A percentile compares a stretch with the other conserved stretches of the same genome.
These are phyloP conservation scores for Myotis brandtii DNA, from an alignment of 2,113 vertebrate species.

Conservation along the genomic window DNA sequence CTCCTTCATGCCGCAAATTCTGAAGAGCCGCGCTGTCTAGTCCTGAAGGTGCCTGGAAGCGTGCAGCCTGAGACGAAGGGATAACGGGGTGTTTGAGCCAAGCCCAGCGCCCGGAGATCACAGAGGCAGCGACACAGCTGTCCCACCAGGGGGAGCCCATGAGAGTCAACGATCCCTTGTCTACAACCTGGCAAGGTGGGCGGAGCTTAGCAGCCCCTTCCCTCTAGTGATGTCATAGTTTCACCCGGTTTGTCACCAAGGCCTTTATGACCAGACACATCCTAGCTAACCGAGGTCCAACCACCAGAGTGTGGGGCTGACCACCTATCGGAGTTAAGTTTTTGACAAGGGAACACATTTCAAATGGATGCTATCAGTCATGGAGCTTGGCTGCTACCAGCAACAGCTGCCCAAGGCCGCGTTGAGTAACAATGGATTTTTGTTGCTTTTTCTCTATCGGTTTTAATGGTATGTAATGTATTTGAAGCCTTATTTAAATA, in stretches of 20 bases:
- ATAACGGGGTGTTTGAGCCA: constrained; percentile 63
- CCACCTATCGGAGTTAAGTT: constrained; percentile 49
- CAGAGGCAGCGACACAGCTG: neutral
- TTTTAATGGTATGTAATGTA: constrained; percentile 86
- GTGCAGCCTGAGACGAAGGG: constrained; percentile 73
- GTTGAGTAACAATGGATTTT: constrained; percentile 72
- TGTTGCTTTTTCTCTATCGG: constrained; percentile 50
- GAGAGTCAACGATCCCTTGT: neutral
- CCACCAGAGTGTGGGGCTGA: constrained; percentile 17
- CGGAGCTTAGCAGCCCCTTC: neutral
- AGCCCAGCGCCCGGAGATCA: constrained; percentile 52
- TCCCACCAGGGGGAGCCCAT: neutral
- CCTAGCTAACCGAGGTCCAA: neutral
- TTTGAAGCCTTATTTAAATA: constrained; percentile 89
- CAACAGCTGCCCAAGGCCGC: constrained; percentile 55
- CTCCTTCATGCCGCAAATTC: constrained; percentile 88
- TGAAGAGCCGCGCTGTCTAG: constrained; percentile 86
- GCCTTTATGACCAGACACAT: neutral
- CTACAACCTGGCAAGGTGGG: neutral
- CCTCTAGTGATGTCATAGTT: neutral
- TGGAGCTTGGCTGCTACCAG: constrained; percentile 10
- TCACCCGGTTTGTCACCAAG: neutral
- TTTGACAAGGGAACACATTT: constrained; percentile 75
- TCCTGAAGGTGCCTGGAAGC: constrained; percentile 77
- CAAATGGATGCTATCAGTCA: neutral